Evolutionary conservation across 2,797 vertebrate species (phyloP).

Genomic region (Psittacula derbiana): DNA sequence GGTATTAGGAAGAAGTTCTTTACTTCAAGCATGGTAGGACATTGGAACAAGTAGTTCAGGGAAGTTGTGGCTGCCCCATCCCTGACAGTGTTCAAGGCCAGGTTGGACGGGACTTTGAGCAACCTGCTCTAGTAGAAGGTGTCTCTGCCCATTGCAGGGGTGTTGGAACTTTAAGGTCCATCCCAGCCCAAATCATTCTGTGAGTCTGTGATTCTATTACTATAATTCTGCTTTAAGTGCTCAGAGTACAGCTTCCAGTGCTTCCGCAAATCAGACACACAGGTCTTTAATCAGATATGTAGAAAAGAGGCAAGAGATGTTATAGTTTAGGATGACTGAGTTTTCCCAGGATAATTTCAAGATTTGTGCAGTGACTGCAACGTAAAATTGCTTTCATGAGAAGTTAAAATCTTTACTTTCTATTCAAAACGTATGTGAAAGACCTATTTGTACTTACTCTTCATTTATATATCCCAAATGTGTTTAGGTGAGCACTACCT

Average conservation of each 20-base stretch:
- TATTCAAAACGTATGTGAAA: background rate
- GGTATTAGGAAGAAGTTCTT: background rate
- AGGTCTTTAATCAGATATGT: background rate
- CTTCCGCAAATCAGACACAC: background rate
- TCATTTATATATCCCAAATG: background rate
- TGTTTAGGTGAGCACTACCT: background rate
- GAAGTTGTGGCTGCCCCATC: background rate
- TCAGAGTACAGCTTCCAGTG: background rate
- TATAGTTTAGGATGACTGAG: background rate
- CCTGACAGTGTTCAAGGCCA: background rate
- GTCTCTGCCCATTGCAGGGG: background rate
- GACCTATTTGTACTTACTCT: background rate
- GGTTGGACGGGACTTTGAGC: background rate
- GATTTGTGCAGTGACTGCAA: background rate
- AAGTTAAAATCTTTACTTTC: background rate
- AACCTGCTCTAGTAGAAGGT: background rate
- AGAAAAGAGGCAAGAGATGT: background rate
- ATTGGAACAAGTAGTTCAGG: background rate
- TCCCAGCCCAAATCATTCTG: background rate
- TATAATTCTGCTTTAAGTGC: background rate
- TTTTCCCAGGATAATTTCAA: background rate
- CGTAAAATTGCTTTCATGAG: background rate
- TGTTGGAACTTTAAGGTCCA: background rate
- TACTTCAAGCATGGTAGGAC: background rate
- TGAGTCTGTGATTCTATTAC: background rate